Base-by-base conservation (phyloP, 2,888 invertebrate genomes). In the Meliscaeva auricollis region DNA sequence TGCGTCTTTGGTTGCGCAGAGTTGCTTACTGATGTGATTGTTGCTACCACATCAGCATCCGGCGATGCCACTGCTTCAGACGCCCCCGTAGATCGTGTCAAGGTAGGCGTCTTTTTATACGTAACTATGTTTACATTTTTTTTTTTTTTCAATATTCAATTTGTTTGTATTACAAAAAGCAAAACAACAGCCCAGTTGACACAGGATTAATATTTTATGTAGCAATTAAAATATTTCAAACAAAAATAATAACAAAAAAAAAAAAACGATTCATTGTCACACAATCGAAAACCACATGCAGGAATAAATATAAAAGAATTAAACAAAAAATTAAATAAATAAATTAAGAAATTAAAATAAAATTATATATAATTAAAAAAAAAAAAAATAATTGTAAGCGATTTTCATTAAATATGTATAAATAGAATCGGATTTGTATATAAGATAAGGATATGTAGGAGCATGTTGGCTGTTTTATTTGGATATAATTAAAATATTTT, bases 101-200 rank as follows among this genome's bases (percentile, higher is more conserved):
- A 81, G 54, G 87, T 87, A 89, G 94, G 93, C 89, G 94, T 94
- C 92, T 96, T 96, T 95, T 96, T 97, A 95, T 96, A 97, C 89
- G 97, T 96, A 93, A 97, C 96, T 94, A 96, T 96, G 94, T 89
- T 6, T 68, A 52, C 22, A 17, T 64, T 50, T 9, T 60, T 68
- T 26, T 69, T 68, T 74, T 72, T 74, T 78, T 46, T 73, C 68
- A 79, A 85, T 80, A 76, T 64, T 72, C 2, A n/a, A 52, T 38
- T 38, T 38, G 2, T 38, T 41, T 60, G 30, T 32, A 75, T 52
- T 52, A 74, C 78, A 60, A 66, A 35, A 80, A 81, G 87, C 87
- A 85, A 60, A 87, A 88, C 82, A 88, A 50, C 87, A 87, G 84
- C 87, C 30, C 30, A 89, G 60, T 87, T 66, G 78, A 62, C 52